A percentile compares a stretch with the other conserved stretches of the same genome.
phyloP scores from a whole-genome alignment of 2,888 invertebrate species.

The Campaea margaritaria region DNA sequence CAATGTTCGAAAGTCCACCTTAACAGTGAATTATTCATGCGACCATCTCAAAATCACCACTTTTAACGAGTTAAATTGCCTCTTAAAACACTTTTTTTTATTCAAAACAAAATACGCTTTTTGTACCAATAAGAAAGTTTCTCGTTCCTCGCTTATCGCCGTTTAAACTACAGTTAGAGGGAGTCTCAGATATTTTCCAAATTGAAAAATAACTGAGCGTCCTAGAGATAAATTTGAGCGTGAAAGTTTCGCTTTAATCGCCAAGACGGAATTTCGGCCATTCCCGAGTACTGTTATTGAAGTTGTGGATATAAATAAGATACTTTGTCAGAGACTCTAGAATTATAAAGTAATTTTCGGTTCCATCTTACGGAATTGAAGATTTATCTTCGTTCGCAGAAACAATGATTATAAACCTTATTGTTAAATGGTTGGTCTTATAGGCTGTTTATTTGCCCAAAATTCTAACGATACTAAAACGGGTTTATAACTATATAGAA shows the following conservation, averaged over 20 bases:
- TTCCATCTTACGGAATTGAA: conserved; percentile 19
- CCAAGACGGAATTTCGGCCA: conserved; percentile 64
- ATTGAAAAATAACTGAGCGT: conserved; percentile 83
- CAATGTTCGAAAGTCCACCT: too few relatives aligned
- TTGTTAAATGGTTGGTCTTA: background rate
- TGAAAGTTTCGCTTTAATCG: conserved; percentile 68
- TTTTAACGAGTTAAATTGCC: conserved; percentile 45
- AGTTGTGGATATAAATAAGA: conserved; percentile 58
- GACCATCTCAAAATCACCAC: conserved; percentile 26
- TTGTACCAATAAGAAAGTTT: conserved; percentile 63
- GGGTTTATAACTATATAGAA: too few relatives aligned
- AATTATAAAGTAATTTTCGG: conserved; percentile 31
- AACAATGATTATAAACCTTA: conserved; percentile 4
- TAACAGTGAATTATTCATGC: conserved; percentile 18
- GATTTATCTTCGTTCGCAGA: conserved; percentile 14
- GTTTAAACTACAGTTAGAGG: conserved; percentile 66
- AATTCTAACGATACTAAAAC: too few relatives aligned
- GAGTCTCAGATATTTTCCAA: conserved; percentile 65
- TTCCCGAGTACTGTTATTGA: conserved; percentile 62
- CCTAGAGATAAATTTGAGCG: conserved; percentile 68
- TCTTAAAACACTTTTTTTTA: conserved; percentile 40
- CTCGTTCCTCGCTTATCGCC: conserved; percentile 59
- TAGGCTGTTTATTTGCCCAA: background rate
- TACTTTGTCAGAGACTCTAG: conserved; percentile 32
- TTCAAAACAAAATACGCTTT: conserved; percentile 44